Percentiles rank a stretch among this genome's conserved stretches.
phyloP scores from a whole-genome alignment of 2,797 vertebrate genomes.

The Aulostomus chinensis region DNA sequence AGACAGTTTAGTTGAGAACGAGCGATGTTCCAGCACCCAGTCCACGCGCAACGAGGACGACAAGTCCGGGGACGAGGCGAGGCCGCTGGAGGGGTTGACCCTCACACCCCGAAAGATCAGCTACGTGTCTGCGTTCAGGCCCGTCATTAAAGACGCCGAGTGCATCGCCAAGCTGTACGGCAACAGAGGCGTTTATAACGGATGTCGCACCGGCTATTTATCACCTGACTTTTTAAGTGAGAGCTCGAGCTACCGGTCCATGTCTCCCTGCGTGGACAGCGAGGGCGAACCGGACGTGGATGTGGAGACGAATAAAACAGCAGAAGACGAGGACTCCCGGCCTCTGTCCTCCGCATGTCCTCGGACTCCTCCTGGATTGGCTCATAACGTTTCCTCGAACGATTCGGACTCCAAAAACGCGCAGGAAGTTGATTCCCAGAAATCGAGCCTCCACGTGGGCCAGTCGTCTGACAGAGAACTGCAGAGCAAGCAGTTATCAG shows the following conservation, averaged over 20 bases:
- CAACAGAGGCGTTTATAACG: conserved; percentile 82
- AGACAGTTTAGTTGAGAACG: conserved; percentile 76
- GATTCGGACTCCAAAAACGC: conserved; percentile 57
- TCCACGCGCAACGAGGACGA: conserved; percentile 82
- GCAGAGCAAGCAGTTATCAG: conserved; percentile 69
- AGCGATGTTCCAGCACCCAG: conserved; percentile 83
- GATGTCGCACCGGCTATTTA: conserved; percentile 82
- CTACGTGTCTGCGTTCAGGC: conserved; percentile 96
- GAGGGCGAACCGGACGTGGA: conserved; percentile 93
- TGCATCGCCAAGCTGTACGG: conserved; percentile 96
- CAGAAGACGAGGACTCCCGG: conserved; percentile 86
- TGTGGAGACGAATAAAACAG: conserved; percentile 89
- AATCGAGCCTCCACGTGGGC: conserved; percentile 62
- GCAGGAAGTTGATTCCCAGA: conserved; percentile 52
- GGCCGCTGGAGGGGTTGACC: conserved; percentile 72
- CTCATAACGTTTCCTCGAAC: conserved; percentile 53
- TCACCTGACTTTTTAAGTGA: conserved; percentile 94
- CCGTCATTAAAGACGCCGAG: conserved; percentile 94
- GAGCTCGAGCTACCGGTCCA: conserved; percentile 93
- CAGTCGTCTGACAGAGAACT: conserved; percentile 69
- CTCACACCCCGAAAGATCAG: conserved; percentile 83
- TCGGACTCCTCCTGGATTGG: conserved; percentile 60
- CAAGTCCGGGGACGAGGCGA: conserved; percentile 81
- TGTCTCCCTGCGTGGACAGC: conserved; percentile 91
- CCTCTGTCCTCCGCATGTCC: conserved; percentile 72